Conservation (phyloP, 2,888 invertebrate genomes). For the Plusia festucae region DNA sequence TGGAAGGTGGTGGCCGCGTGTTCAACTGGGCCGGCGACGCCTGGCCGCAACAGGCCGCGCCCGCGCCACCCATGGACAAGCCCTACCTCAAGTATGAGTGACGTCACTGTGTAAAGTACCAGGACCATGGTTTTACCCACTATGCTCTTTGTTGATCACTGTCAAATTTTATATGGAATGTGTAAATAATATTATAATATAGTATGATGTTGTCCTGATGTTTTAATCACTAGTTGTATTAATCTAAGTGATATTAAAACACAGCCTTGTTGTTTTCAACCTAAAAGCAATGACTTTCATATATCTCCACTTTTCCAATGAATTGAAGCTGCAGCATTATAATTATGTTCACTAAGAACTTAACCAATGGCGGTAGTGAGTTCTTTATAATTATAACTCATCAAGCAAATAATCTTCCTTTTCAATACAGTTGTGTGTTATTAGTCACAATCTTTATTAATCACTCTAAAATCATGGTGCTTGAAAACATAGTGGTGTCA, state of each 20-base stretch:
- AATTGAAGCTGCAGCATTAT: no score
- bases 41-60: slow-evolving; percentile 64
- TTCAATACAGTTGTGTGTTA: no score
- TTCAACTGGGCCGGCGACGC: slow-evolving; percentile 70
- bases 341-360: no score
- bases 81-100: slow-evolving; percentile 87
- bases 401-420: no score
- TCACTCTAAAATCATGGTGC: no score
- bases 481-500: no score
- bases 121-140: slow-evolving; percentile 49
- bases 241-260: slow-evolving; percentile 19
- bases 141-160: slow-evolving; percentile 76
- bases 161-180: slow-evolving; percentile 84
- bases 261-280: neutral
- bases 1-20: slow-evolving; percentile 70
- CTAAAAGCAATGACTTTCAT: neutral
- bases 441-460: no score
- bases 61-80: slow-evolving; percentile 74
- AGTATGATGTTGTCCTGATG: slow-evolving; percentile 66
- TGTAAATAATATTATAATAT: slow-evolving; percentile 81
- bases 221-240: slow-evolving; percentile 45
- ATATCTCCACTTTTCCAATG: neutral
- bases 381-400: no score
- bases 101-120: slow-evolving; percentile 59
- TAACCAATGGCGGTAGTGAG: no score